phyloP scores from a whole-genome alignment of 2,113 vertebrate species.

The Petaurus breviceps region DNA sequence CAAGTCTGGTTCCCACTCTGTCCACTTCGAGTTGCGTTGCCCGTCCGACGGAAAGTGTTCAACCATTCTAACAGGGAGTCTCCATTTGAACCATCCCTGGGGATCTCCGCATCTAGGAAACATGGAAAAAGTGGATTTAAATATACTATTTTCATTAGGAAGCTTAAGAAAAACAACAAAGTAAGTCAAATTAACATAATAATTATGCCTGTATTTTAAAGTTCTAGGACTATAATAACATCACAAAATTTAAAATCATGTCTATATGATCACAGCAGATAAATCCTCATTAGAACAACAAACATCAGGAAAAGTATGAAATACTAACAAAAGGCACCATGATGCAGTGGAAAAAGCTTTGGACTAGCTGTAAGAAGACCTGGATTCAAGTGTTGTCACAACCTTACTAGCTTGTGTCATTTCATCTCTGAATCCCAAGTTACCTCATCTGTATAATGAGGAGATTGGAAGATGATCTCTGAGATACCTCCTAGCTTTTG shows the following conservation, averaged over 20 bases:
- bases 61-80: constrained; percentile 95
- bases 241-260: constrained; percentile 29
- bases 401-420: neutral
- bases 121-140: constrained; percentile 64
- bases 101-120: constrained; percentile 87
- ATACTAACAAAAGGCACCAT: neutral
- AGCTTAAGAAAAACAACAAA: neutral
- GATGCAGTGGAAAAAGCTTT: neutral
- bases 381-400: neutral
- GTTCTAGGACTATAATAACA: neutral
- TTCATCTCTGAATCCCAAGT: neutral
- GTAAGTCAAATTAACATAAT: neutral
- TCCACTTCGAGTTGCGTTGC: constrained; percentile 93
- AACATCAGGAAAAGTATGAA: constrained; percentile 45
- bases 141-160: constrained; percentile 36
- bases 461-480: neutral
- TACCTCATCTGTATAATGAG: neutral
- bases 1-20: constrained; percentile 97
- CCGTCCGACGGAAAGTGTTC: constrained; percentile 93
- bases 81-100: constrained; percentile 87
- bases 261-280: neutral
- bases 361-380: neutral
- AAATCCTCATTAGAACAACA: constrained; percentile 18
- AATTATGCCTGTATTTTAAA: neutral
- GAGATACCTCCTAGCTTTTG: neutral